phyloP scores from a whole-genome alignment of 2,113 vertebrate genomes.

The Pterocles gutturalis region DNA sequence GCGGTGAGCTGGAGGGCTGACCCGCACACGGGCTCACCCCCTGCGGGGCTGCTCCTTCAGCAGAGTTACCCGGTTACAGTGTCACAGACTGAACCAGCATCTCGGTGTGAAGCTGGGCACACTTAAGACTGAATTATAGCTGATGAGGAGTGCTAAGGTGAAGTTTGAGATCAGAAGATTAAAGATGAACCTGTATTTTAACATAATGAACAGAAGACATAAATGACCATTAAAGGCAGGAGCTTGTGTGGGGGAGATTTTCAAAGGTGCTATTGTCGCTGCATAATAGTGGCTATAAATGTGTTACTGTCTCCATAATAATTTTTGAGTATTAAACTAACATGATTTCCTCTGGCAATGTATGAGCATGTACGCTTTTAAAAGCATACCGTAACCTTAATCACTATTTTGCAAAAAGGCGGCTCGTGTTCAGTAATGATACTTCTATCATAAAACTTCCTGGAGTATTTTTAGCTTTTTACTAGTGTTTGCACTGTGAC shows the following conservation, averaged over 20 bases:
- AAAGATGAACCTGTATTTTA: neutral
- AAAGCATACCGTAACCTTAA: neutral
- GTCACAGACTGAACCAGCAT: neutral
- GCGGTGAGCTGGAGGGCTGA: neutral
- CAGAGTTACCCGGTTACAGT: neutral
- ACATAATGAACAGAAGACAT: neutral
- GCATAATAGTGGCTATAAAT: neutral
- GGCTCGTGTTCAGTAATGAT: neutral
- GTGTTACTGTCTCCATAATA: neutral
- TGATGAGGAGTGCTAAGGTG: neutral
- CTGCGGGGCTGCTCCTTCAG: fast-evolving
- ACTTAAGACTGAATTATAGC: neutral
- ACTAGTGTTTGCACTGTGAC: neutral
- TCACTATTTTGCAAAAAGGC: neutral
- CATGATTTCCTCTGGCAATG: neutral
- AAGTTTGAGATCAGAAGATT: neutral
- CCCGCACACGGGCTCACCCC: neutral
- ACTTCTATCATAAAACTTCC: neutral
- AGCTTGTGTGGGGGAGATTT: neutral
- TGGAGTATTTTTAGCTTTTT: neutral
- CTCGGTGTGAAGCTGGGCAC: neutral
- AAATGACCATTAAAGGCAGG: neutral
- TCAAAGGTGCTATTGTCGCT: neutral
- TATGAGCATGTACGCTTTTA: neutral
- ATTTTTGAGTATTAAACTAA: neutral